Percentiles rank a stretch among this genome's conserved stretches.
Evolutionary conservation across 2,113 vertebrate species (phyloP).

Genomic region (Lagenorhynchus albirostris): DNA sequence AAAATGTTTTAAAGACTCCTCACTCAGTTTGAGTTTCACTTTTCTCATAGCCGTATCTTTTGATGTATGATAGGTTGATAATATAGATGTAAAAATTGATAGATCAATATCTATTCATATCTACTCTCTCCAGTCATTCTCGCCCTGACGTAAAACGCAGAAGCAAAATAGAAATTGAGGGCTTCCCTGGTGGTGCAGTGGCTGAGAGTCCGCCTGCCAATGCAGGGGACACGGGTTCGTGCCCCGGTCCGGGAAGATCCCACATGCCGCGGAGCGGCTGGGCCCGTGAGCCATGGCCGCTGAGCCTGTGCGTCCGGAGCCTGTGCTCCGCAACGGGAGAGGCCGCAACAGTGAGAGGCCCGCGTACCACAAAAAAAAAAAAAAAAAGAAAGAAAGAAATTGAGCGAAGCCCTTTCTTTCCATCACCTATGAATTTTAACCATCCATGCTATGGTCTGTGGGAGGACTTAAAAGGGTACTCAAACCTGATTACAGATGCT

Average conservation of each 20-base stretch:
- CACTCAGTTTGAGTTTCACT: background rate
- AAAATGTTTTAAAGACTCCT: background rate
- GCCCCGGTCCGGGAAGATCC: too few species aligned
- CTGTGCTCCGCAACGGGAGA: too few species aligned
- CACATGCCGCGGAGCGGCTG: too few species aligned
- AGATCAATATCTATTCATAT: background rate
- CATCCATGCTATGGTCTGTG: background rate
- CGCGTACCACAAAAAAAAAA: too few species aligned
- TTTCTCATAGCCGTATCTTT: background rate
- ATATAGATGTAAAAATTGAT: background rate
- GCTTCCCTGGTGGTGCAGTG: too few species aligned
- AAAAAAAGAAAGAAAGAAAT: too few species aligned
- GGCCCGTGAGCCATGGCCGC: too few species aligned
- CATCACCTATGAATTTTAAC: background rate
- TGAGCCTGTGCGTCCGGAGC: too few species aligned
- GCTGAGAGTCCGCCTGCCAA: too few species aligned
- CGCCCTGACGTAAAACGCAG: background rate
- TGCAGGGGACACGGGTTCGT: too few species aligned
- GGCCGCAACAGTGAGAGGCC: too few species aligned
- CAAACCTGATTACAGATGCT: background rate
- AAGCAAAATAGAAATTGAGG: background rate
- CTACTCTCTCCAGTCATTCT: background rate
- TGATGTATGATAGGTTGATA: background rate
- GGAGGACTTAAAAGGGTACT: background rate
- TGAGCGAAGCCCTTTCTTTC: background rate